These are phyloP conservation scores for Pilophorus perplexus DNA, from an alignment of 2,888 invertebrate species.

Conservation along the genomic window DNA sequence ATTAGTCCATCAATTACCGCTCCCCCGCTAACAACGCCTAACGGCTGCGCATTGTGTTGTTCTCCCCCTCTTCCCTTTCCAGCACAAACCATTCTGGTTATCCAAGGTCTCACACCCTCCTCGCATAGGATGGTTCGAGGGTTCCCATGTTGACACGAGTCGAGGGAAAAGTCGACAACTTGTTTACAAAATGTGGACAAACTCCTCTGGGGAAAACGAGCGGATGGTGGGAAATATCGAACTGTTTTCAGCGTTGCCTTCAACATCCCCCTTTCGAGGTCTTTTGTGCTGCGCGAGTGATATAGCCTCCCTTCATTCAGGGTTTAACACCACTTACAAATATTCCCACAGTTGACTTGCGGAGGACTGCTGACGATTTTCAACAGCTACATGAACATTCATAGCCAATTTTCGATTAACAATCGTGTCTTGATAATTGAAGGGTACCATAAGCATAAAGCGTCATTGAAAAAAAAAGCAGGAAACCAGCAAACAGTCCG, in stretches of 20 bases:
- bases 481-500: too few relatives aligned
- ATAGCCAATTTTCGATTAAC: background rate
- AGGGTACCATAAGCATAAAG: too few relatives aligned
- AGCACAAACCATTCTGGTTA: background rate
- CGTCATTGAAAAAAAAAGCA: too few relatives aligned
- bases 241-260: too few relatives aligned
- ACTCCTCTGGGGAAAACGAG: background rate
- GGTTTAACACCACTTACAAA: too few relatives aligned
- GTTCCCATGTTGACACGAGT: background rate
- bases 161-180: background rate
- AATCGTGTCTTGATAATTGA: background rate
- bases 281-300: too few relatives aligned
- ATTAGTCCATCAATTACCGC: too few relatives aligned
- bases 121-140: background rate
- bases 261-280: too few relatives aligned
- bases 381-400: background rate
- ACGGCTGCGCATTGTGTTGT: too few relatives aligned
- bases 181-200: conserved; percentile 4
- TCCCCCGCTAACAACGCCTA: background rate
- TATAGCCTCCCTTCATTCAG: too few relatives aligned
- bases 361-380: too few relatives aligned
- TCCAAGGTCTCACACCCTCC: background rate
- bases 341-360: too few relatives aligned
- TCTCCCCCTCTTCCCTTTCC: background rate
- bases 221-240: background rate